These are phyloP conservation scores for silkworm (Bombyx mori) DNA, from an alignment of 1,140 invertebrate species.

Conservation along the genomic window DNA sequence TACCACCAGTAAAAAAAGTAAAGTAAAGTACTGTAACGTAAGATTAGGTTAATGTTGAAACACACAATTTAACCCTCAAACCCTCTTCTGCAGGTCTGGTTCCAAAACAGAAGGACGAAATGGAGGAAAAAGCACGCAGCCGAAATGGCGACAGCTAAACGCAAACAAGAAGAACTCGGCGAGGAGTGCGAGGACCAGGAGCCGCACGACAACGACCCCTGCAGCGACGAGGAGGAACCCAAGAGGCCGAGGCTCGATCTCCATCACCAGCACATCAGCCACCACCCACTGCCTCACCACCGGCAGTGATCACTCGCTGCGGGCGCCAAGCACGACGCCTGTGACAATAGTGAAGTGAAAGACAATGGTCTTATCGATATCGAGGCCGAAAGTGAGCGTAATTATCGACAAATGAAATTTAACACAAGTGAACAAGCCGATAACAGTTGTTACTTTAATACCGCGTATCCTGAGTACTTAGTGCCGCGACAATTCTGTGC, in stretches of 20 bases:
- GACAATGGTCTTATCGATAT: constrained; percentile 5
- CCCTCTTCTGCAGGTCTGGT: constrained; percentile 91
- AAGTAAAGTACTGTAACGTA: too few species aligned
- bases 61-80: not conserved
- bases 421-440: constrained; percentile 7
- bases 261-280: constrained; percentile 44
- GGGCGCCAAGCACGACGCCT: constrained; percentile 18
- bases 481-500: constrained; percentile 14
- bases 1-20: too few species aligned
- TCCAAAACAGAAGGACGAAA: constrained; percentile 99
- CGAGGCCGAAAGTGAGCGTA: constrained; percentile 1
- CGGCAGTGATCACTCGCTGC: constrained; percentile 48
- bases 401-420: constrained; percentile 1
- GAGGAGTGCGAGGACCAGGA: constrained; percentile 73
- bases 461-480: constrained; percentile 17
- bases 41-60: not conserved
- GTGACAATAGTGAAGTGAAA: constrained; percentile 15
- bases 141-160: constrained; percentile 98
- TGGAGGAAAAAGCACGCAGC: constrained; percentile 99
- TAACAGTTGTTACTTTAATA: constrained; percentile 16
- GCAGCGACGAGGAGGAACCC: constrained; percentile 66
- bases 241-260: constrained; percentile 62
- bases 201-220: constrained; percentile 52
- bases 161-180: constrained; percentile 94
- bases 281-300: constrained; percentile 38